These are phyloP conservation scores for Automeris io DNA, from an alignment of 2,888 invertebrate genomes.

Conservation along the genomic window DNA sequence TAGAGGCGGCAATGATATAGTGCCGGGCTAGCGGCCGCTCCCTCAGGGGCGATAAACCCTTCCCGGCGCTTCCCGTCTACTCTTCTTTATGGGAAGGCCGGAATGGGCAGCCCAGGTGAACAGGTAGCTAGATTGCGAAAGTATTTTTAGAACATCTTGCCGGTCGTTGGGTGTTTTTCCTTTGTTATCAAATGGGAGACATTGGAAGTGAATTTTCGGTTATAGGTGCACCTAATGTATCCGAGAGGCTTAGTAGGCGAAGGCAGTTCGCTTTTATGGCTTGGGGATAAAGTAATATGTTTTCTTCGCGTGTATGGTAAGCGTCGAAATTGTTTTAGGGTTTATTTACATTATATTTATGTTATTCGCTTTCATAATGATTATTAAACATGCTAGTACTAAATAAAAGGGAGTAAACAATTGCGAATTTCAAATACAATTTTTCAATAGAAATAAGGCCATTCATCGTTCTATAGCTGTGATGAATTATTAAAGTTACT, in stretches of 20 bases:
- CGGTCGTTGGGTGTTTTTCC: conserved; percentile 70
- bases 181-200: conserved; percentile 71
- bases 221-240: conserved; percentile 50
- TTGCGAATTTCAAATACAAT: background rate
- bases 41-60: conserved; percentile 75
- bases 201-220: conserved; percentile 54
- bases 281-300: conserved; percentile 27
- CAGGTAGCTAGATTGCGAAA: conserved; percentile 73
- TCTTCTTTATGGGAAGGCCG: conserved; percentile 76
- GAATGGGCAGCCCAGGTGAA: conserved; percentile 73
- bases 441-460: conserved; percentile 14
- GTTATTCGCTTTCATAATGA: background rate
- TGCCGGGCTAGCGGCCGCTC: conserved; percentile 67
- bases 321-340: conserved; percentile 14
- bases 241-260: conserved; percentile 38
- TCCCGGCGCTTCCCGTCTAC: conserved; percentile 70
- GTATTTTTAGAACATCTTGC: conserved; percentile 75
- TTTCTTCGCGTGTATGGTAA: conserved; percentile 18
- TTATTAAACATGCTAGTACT: conserved; percentile 7
- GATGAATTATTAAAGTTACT: conserved; percentile 30
- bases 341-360: background rate
- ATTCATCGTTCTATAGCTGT: conserved; percentile 19
- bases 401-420: background rate
- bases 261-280: conserved; percentile 36
- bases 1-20: conserved; percentile 74